Base-by-base conservation (phyloP, 2,113 vertebrate species). In the Copsychus sechellarum region DNA sequence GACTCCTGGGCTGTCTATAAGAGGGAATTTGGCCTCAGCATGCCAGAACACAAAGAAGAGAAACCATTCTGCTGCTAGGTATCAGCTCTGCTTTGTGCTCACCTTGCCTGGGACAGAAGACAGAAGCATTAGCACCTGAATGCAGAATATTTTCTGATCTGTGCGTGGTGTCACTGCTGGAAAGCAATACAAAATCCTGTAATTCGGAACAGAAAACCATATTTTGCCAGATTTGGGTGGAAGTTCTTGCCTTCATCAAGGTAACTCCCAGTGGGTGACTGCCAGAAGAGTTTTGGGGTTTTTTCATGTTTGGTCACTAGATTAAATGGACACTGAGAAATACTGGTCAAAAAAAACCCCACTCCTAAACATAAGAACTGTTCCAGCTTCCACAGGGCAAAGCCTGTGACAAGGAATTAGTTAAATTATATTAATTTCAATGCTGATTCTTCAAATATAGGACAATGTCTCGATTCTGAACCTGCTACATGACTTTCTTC, bases 301-400 rank as follows among this genome's bases (percentile, higher is more conserved):
- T 50, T 57, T 58, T 42, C 26, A 6, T 54, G 15, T 58, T 84
- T 78, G 18, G 21, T 54, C 34, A 11, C 33, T 50, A 11, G 31
- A n/a, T 43, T 42, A 47, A 79, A n/a, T 26, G 24, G 17, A 42
- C 11, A 3, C 38, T 15, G n/a, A 85, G 43, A 67, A 90, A 78
- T 8, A 17, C 2, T 38, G n/a, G 33, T 2, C 69, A 4, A 3
- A 82, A 66, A 38, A 38, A 26, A 2, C 0, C 3, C 22, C 10
- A 20, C 10, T 45, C 12, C 22, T 86, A 60, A 81, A 26, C 4
- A 4, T 5, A 22, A 34, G 17, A 50, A 12, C 24, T 74, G 12
- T 53, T 82, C 23, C 38, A 66, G 14, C 56, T 80, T 86, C 28
- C 48, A 18, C 9, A 28, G 12, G 25, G 21, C 4, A 54, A 87